Conservation (phyloP, 2,888 invertebrate genomes). For the Zaprionus lineosus region DNA sequence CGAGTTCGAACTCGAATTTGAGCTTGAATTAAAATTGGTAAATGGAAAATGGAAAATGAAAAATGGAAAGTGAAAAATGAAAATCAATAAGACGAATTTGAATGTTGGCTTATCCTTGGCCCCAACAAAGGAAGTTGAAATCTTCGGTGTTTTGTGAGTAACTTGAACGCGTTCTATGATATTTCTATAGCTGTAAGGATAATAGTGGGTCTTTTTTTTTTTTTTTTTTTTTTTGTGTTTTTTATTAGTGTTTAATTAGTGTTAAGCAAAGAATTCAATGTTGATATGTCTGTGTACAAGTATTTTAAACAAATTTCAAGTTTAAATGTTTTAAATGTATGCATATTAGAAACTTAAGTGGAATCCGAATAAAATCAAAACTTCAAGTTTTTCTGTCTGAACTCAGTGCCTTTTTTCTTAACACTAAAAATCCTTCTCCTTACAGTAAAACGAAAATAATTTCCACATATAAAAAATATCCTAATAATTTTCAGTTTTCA, state of each 20-base stretch:
- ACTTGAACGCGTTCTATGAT: slow-evolving; percentile 34
- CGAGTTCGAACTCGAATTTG: too few relatives aligned
- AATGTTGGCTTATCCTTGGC: too few relatives aligned
- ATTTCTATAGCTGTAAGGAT: slow-evolving; percentile 25
- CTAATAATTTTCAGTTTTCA: too few relatives aligned
- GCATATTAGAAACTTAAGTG: slow-evolving; percentile 33
- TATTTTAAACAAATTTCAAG: slow-evolving; percentile 36
- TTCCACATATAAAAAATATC: too few relatives aligned
- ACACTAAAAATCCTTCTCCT: too few relatives aligned
- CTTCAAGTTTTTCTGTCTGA: slow-evolving; percentile 63
- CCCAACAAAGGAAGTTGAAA: too few relatives aligned
- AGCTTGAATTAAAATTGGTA: too few relatives aligned
- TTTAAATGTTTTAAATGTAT: slow-evolving; percentile 49
- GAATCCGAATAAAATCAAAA: slow-evolving; percentile 36
- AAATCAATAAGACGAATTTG: slow-evolving; percentile 1
- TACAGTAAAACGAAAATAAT: too few relatives aligned
- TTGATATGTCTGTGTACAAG: slow-evolving; percentile 62
- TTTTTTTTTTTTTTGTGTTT: slow-evolving; percentile 27
- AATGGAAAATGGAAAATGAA: neutral
- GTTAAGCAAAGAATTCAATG: slow-evolving; percentile 43
- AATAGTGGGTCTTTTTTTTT: neutral
- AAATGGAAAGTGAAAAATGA: neutral
- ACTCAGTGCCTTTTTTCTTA: too few relatives aligned
- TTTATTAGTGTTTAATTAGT: slow-evolving; percentile 18
- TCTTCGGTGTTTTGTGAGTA: slow-evolving; percentile 15